Evolutionary conservation across 2,888 invertebrate genomes (phyloP), one percentile per base, ranked within the genome.

Genomic region (Pomacea canaliculata): DNA sequence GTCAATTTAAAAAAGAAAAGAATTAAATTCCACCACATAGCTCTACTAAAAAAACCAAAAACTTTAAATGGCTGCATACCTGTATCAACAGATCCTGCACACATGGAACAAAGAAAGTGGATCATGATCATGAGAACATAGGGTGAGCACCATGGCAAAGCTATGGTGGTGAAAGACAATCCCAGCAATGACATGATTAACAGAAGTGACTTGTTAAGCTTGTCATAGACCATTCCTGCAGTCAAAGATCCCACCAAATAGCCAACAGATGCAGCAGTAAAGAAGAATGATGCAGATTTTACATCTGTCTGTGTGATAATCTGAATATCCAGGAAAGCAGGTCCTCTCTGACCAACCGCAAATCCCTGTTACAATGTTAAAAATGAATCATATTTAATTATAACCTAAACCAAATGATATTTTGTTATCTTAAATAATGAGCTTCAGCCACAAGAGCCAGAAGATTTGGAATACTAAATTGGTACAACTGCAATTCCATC

Each of bases 231-330:
- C n/a, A 86, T 59, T 12, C 89, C 89, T 27, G 85, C 87, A 16
- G 89, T 73, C 23, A 91, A 76, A 37, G 91, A 89, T 19, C 91
- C 91, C 19, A 87, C 73, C 63, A 91, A 81, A 76, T 91, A 91
- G 18, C 91, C 91, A 16, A 85, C 81, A 10, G 91, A 89, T 70
- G 88, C 83, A 23, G 88, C 85, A 16, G 90, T 89, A 78, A 91
- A 90, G 70, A 91, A 87, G 56, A 83, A 85, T 0, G 89, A 85
- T n/a, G 90, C 89, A 48, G 85, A 78, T 19, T 87, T 84, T 8
- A 88, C 78, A 68, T 87, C 83, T 19, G 87, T 83, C 71, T 85
- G 80, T 4, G 89, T 87, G 67, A 89, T 85, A 56, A 88, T 82
- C 73, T 86, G 84, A 8, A 91, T 84, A 80, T 91, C 89, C 1